Evolutionary conservation across 2,797 vertebrate genomes (phyloP), one percentile per base, ranked within the genome.

Genomic region (Rhinogobio ventralis): DNA sequence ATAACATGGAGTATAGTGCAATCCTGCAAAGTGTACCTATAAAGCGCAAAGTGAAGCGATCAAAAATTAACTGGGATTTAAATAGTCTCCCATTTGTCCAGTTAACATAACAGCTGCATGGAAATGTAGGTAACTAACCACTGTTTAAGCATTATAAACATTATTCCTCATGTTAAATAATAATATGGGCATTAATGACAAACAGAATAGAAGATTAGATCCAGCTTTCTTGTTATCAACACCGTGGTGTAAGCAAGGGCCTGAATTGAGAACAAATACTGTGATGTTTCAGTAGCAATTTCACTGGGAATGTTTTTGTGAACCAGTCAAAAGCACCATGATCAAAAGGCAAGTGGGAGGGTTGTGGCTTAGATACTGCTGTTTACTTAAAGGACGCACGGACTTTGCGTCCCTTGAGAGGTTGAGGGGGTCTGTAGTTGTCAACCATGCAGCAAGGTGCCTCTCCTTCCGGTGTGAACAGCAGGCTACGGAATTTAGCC

Each of bases 341-440:
- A 71, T 86, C 57, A 49, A 14, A 76, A 69, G 36, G 39, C 33
- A 49, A 55, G 51, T 46, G 14, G 30, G 33, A 5, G 23, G 46
- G 67, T 60, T 69, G 80, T 45, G 49, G 30, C 33, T 14, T 28
- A 4, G 15, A 36, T n/a, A 13, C 10, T 64, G 53, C 2, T 4
- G 9, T 86, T 92, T 94, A 97, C 85, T 96, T 96, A 93, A 98
- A 99, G 8, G 96, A 96, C 13, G 96, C 94, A 13, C 94, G 96
- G 91, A 99, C 95, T 90, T 93, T 92, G 76, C 98, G 96, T 69
- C 94, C 95, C 88, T 98, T 97, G 19, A 97, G 89, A 9, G 96
- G 96, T 92, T 99, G 98, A 0, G 96, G 95, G 0, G 98, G 97
- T 19, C 98, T 96, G 93, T 92, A 98, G 93, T 99, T 99, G 87